Evolutionary conservation across 2,113 vertebrate genomes (phyloP).

Genomic region (Coreoperca whiteheadi): DNA sequence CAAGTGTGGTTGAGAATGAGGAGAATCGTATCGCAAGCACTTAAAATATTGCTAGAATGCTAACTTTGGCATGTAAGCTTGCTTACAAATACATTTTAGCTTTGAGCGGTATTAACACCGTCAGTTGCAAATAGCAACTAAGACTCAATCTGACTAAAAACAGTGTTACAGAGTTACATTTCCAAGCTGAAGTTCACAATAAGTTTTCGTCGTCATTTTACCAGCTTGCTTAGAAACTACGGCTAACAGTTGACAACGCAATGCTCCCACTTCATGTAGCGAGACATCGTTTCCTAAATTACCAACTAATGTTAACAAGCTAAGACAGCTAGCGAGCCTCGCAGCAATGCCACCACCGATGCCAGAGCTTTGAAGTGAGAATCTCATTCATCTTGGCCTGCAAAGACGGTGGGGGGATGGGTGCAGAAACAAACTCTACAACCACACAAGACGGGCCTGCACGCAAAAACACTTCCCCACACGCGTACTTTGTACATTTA

Average conservation of each 20-base stretch:
- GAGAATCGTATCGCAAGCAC: background rate
- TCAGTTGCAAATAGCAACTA: background rate
- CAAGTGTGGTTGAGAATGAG: background rate
- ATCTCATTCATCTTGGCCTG: constrained; percentile 85
- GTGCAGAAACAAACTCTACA: constrained; percentile 83
- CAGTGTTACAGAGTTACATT: background rate
- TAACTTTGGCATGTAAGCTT: background rate
- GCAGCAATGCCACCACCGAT: constrained; percentile 74
- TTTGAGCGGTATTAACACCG: background rate
- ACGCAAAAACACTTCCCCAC: constrained; percentile 54
- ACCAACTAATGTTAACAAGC: constrained; percentile 53
- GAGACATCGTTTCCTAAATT: constrained; percentile 18
- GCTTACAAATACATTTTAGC: background rate
- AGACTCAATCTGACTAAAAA: background rate
- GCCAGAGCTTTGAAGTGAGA: constrained; percentile 83
- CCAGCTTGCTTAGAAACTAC: constrained; percentile 18
- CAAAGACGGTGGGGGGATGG: constrained; percentile 83
- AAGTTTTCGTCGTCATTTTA: constrained; percentile 39
- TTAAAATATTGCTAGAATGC: background rate
- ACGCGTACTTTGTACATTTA: background rate
- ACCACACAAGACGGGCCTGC: constrained; percentile 81
- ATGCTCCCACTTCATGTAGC: constrained; percentile 14
- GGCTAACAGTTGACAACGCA: constrained; percentile 34
- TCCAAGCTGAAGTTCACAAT: constrained; percentile 44
- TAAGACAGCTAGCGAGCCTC: constrained; percentile 62